A percentile compares a stretch with the other conserved stretches of the same genome.
These are phyloP conservation scores for Araneus ventricosus DNA, from an alignment of 1,140 invertebrate genomes.

Conservation along the genomic window DNA sequence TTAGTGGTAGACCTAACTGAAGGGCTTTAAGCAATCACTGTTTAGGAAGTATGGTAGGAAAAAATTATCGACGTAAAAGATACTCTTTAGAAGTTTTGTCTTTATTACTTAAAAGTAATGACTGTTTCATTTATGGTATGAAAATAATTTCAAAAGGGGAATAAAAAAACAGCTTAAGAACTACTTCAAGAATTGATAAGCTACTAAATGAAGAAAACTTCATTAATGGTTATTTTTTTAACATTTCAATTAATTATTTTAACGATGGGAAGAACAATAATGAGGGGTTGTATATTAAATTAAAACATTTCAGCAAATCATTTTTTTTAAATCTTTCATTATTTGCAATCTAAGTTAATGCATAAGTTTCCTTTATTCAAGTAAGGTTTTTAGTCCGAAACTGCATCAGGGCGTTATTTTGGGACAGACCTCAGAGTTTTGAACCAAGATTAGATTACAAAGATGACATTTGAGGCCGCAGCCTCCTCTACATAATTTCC, in stretches of 20 bases:
- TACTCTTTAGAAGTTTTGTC: constrained; percentile 3
- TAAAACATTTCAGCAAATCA: neutral
- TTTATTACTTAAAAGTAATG: constrained; percentile 52
- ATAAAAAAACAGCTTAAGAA: neutral
- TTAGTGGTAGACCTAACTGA: neutral
- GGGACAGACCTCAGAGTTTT: too few species aligned
- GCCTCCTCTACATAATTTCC: too few species aligned
- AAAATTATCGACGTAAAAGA: constrained; percentile 7
- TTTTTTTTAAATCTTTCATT: too few species aligned
- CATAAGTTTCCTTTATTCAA: too few species aligned
- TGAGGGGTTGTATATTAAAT: neutral
- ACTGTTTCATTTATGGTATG: neutral
- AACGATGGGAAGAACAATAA: neutral
- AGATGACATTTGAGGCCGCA: too few species aligned
- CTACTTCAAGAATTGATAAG: constrained; percentile 25
- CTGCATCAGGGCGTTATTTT: too few species aligned
- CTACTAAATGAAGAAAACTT: constrained; percentile 14
- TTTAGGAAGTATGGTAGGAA: neutral
- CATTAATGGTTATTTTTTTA: constrained; percentile 28
- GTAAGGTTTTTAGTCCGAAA: too few species aligned
- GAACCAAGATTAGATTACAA: too few species aligned
- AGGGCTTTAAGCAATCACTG: constrained; percentile 30
- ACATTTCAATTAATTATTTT: constrained; percentile 39
- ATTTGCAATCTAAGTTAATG: too few species aligned
- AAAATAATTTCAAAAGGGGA: constrained; percentile 10